Evolutionary conservation across 2,113 vertebrate species (phyloP).

Genomic region (Apus apus): DNA sequence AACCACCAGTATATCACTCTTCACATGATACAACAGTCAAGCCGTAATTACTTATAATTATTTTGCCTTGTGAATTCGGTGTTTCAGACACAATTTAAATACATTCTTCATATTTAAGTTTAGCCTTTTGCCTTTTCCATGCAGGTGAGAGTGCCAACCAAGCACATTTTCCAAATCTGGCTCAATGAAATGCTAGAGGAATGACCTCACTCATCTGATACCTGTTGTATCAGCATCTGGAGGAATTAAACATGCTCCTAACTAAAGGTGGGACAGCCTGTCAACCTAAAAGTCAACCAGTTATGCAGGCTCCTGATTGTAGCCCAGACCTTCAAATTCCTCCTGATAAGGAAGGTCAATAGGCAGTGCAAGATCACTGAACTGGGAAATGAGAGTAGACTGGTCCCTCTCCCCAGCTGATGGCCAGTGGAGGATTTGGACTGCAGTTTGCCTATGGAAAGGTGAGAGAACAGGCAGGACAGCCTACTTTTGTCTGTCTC

Average conservation of each 20-base stretch:
- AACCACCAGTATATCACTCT: neutral
- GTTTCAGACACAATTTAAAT: neutral
- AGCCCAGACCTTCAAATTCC: neutral
- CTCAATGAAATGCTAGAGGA: neutral
- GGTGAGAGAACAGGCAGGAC: conserved; percentile 14
- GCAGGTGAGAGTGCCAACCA: neutral
- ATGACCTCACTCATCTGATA: neutral
- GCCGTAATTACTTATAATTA: neutral
- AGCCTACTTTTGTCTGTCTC: neutral
- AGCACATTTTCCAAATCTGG: neutral
- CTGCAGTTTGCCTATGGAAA: neutral
- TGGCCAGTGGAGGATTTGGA: neutral
- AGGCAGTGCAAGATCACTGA: neutral
- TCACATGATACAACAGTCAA: neutral
- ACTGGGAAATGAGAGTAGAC: neutral
- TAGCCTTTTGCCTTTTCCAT: neutral
- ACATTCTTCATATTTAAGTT: neutral
- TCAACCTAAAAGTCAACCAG: neutral
- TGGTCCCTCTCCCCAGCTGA: neutral
- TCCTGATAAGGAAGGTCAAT: neutral
- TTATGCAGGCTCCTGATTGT: neutral
- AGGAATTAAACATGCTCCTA: neutral
- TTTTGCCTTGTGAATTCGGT: conserved; percentile 2
- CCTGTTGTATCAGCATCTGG: neutral
- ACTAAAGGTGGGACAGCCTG: neutral